Base-by-base conservation (phyloP, 2,113 vertebrate species). In the Eudyptes chrysolophus region DNA sequence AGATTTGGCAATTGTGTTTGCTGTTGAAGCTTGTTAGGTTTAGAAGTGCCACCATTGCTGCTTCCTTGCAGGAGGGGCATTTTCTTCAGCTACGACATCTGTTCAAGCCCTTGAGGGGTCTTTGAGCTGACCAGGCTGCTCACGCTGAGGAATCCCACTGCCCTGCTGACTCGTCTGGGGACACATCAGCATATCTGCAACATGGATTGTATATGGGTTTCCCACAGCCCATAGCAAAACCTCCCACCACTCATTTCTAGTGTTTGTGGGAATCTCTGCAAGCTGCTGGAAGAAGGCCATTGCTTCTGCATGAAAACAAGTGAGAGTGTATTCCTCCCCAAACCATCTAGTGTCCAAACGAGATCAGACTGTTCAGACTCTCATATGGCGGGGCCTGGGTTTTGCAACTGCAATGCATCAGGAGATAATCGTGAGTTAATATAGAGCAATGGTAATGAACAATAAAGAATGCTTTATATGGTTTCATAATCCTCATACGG, bases 381-480 rank as follows among this genome's bases (percentile, higher is more conserved):
- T 74, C 11, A 15, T 52, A 64, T 30, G 44, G 69, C 5, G 1
- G 40, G 64, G 65, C 34, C 34, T 34, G 9, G 61, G 34, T 57
- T 81, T 81, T 89, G 71, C 82, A 90, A 92, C 46, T 86, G 76
- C 60, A 88, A 69, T 92, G 90, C 68, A 96, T 95, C 88, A 94
- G 88, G 46, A 96, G 82, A 87, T 92, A 97, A 96, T 84, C 7
- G 2, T 72, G 57, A 96, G 92, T 97, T 96, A 95, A 96, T 96
- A 55, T 7, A 95, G 21, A 87, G 69, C 86, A 95, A 97, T 89
- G 87, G 70, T 95, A 95, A 97, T 93, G 92, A 96, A 96, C 95
- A 96, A 84, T 95, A 96, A 94, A 95, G 74, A 91, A 96, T 36
- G 76, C 42, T 94, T 97, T 93, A 88, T 94, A 92, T 91, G 77